Base-by-base conservation (phyloP, 2,113 vertebrate species). In the Sprattus sprattus region DNA sequence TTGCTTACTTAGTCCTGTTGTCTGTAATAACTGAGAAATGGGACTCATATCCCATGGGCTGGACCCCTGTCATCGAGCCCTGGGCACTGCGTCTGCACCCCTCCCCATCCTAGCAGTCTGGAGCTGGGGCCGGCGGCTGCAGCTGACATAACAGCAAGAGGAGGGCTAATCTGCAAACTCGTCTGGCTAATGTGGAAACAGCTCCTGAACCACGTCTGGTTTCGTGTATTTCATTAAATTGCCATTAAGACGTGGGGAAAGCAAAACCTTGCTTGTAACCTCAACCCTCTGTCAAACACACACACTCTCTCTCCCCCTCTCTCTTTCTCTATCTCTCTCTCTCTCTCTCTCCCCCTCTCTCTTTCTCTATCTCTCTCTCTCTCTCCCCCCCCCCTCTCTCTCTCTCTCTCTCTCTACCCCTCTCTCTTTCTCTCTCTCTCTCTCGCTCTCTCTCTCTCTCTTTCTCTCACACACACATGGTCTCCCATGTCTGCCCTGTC, bases 201-300 rank as follows among this genome's bases (percentile, higher is more conserved):
- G 85, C 85, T 81, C 71, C 88, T 87, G 83, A 50, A 81, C 82
- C n/a, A 83, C 82, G 81, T 84, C 25, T 81, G 44, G 57, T 22
- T 44, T 28, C 84, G 16, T 83, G 75, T 85, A 86, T 89, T 89
- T 89, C 71, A 90, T 88, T 90, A 90, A 85, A 45, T n/a, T 57
- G 81, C 81, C 83, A 85, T 82, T 82, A 86, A 78, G 78, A 47
- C 9, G 57, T 84, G 78, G 84, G 75, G 32, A 78, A 4, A 0
- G 28, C 9, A 57, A 86, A 86, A 84, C 87, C 83, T 57, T 32
- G 45, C n/a, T 60, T 60, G 54, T 22, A 60, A 60, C 54, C 54
- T 60, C 54, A 60, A 20, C 54, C 20, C 20, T 60, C 50, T 85
- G 18, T 85, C 81, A 64, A 28, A 78, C 71, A 75, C 67, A 75